These are phyloP conservation scores for Crotalus helleri DNA, from an alignment of 2,113 vertebrate species.

Conservation along the genomic window DNA sequence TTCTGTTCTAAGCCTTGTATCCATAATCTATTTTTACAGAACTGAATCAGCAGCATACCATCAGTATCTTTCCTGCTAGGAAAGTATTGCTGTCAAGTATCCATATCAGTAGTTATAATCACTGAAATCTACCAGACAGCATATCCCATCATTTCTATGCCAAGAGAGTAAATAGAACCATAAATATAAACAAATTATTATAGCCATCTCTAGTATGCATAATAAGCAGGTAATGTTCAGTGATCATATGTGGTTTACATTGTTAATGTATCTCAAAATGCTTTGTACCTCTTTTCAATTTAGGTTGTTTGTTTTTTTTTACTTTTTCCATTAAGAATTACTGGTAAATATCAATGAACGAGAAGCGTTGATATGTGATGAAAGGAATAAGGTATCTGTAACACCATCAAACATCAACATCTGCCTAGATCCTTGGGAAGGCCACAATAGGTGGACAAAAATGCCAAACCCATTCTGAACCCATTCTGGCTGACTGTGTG, in stretches of 20 bases:
- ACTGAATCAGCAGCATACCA: neutral
- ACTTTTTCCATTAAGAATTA: neutral
- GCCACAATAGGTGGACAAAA: neutral
- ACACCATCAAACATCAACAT: neutral
- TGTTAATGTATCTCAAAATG: neutral
- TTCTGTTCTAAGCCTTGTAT: neutral
- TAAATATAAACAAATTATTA: neutral
- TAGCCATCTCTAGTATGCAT: neutral
- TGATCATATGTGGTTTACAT: neutral
- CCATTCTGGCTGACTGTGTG: neutral
- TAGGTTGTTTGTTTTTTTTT: neutral
- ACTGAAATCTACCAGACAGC: neutral
- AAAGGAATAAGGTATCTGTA: neutral
- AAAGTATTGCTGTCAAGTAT: neutral
- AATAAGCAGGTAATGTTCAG: neutral
- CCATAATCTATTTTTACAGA: neutral
- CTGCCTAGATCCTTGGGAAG: neutral
- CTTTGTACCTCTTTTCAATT: neutral
- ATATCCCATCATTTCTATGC: neutral
- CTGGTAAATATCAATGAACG: neutral
- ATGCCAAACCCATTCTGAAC: neutral
- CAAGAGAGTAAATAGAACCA: neutral
- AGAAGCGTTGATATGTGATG: neutral
- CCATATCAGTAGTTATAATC: neutral
- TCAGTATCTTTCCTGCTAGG: neutral